Base-by-base conservation (phyloP, 2,113 vertebrate genomes). In the Lampris incognitus region DNA sequence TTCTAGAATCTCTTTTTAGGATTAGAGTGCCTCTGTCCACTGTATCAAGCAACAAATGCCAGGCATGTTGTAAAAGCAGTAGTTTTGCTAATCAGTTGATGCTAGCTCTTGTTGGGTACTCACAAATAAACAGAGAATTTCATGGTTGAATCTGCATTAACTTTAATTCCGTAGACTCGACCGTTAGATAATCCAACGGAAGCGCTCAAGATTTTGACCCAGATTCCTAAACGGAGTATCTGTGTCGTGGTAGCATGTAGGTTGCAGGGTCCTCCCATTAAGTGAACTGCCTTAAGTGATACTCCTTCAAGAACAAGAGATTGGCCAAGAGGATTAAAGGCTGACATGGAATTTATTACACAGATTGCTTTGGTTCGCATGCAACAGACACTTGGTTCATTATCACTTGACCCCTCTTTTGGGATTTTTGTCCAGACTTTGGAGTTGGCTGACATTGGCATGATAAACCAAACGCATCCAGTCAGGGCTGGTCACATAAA, bases 201-300 rank as follows among this genome's bases (percentile, higher is more conserved):
- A 61, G 39, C 51, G 63, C 9, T 5, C 42, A 11, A 11, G 44
- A 55, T 66, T 59, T 59, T 66, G 59, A 69, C 66, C 72, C 72
- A 74, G 63, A 74, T 74, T 58, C 9, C 10, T 74, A 58, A 66
- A 49, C 72, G 49, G 44, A 11, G 36, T 66, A 46, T 40, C 52
- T 24, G 48, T 72, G 61, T 11, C 11, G 41, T 8, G 24, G 24
- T 6, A 56, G 57, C 60, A 13, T 62, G 57, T 51, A 6, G 51
- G 59, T 73, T 9, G 51, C 42, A 24, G 44, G 70, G 51, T 73
- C 72, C 24, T 48, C 41, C 52, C 44, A 6, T 54, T 41, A 51
- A 37, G 24, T 1, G 44, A 56, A 24, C 36, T 9, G 41, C 40
- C 54, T 3, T n/a, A 39, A 50, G 48, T 51, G 52, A 13, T 40